Evolutionary conservation across 2,797 vertebrate genomes (phyloP).

Genomic region (Pagetopsis macropterus): DNA sequence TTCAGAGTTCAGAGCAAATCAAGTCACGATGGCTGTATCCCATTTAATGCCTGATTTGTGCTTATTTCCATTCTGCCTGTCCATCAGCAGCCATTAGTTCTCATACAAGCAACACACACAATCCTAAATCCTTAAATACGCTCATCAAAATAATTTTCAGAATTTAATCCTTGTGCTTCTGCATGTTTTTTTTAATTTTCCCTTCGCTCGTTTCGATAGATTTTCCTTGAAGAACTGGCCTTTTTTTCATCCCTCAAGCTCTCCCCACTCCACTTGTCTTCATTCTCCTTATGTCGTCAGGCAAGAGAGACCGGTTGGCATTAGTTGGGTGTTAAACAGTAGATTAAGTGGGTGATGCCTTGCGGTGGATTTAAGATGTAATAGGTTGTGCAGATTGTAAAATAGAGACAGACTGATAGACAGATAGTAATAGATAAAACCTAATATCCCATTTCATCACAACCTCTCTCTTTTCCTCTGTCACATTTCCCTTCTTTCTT

Average conservation of each 20-base stretch:
- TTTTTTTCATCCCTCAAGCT: slow-evolving; percentile 36
- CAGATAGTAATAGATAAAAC: slow-evolving; percentile 61
- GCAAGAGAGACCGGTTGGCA: slow-evolving; percentile 52
- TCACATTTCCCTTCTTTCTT: slow-evolving; percentile 49
- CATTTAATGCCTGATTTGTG: slow-evolving; percentile 67
- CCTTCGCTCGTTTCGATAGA: background rate
- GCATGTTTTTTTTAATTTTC: slow-evolving; percentile 38
- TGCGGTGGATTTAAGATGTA: slow-evolving; percentile 49
- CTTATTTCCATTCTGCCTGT: slow-evolving; percentile 55
- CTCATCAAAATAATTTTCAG: slow-evolving; percentile 30
- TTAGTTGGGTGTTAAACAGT: slow-evolving; percentile 58
- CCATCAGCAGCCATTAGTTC: slow-evolving; percentile 61
- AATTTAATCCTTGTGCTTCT: slow-evolving; percentile 16
- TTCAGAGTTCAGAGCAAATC: slow-evolving; percentile 31
- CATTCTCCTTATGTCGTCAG: slow-evolving; percentile 48
- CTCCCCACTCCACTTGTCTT: slow-evolving; percentile 31
- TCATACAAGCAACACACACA: slow-evolving; percentile 29
- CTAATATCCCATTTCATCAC: slow-evolving; percentile 55
- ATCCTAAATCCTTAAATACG: slow-evolving; percentile 15
- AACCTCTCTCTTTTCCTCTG: slow-evolving; percentile 44
- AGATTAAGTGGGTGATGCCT: slow-evolving; percentile 54
- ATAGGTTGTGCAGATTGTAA: slow-evolving; percentile 60
- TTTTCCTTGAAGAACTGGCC: slow-evolving; percentile 22
- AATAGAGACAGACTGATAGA: slow-evolving; percentile 77
- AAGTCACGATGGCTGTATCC: slow-evolving; percentile 43